Evolutionary conservation across 2,888 invertebrate genomes (phyloP).

Genomic region (Lumbricus terrestris): DNA sequence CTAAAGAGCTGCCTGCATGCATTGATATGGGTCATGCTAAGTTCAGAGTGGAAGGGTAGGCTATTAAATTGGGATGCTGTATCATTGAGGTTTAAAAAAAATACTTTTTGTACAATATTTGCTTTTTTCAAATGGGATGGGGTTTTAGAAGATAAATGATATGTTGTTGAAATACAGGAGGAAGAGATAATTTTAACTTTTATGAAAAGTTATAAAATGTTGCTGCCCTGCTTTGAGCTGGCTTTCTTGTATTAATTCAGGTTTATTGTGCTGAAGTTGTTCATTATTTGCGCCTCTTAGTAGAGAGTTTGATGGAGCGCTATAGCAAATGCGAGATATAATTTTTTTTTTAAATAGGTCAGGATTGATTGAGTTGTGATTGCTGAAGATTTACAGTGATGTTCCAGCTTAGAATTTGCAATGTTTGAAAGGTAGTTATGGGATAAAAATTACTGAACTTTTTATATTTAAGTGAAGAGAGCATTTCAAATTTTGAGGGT

Average conservation of each 20-base stretch:
- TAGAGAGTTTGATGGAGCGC: too few relatives aligned
- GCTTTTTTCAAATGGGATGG: not conserved
- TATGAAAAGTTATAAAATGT: not conserved
- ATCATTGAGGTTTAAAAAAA: not conserved
- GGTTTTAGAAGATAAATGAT: not conserved
- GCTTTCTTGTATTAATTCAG: not conserved
- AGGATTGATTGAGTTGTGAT: not conserved
- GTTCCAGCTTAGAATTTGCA: not conserved
- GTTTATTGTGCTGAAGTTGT: not conserved
- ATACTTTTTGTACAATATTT: not conserved
- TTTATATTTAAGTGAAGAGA: not conserved
- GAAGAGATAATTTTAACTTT: not conserved
- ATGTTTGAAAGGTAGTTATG: not conserved
- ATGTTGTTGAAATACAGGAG: not conserved
- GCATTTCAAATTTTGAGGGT: not conserved
- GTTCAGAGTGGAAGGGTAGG: not conserved
- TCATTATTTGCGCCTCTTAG: too few relatives aligned
- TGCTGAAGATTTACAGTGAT: not conserved
- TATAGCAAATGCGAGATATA: too few relatives aligned
- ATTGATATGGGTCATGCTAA: not conserved
- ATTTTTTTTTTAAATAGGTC: not conserved
- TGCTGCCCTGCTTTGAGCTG: not conserved
- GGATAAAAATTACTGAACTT: not conserved
- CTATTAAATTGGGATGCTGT: not conserved
- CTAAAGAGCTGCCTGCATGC: not conserved